phyloP scores from a whole-genome alignment of 2,113 vertebrate genomes.

The Embiotoca jacksoni region DNA sequence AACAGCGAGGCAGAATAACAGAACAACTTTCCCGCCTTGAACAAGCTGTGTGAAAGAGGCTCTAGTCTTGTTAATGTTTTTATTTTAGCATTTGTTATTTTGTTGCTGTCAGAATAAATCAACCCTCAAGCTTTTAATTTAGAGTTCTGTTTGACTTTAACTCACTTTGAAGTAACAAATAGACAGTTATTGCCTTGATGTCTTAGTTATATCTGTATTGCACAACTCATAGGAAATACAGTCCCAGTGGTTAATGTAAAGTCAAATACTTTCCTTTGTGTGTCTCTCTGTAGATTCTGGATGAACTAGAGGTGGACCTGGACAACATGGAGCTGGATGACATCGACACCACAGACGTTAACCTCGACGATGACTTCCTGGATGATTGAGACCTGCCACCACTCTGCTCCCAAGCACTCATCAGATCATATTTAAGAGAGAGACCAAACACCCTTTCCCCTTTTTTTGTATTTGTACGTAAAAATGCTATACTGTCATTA shows the following conservation, averaged over 20 bases:
- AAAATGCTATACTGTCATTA: constrained; percentile 66
- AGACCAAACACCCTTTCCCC: constrained; percentile 74
- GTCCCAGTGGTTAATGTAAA: background rate
- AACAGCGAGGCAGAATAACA: too few relatives aligned
- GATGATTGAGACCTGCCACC: constrained; percentile 66
- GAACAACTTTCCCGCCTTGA: too few relatives aligned
- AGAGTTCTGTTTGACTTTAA: too few relatives aligned
- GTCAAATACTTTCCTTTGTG: constrained; percentile 1
- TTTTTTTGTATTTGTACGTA: constrained; percentile 76
- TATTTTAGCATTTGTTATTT: too few relatives aligned
- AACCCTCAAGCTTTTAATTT: too few relatives aligned
- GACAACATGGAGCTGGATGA: constrained; percentile 98
- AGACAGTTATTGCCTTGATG: too few relatives aligned
- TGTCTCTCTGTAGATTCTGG: constrained; percentile 82
- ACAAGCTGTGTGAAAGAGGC: too few relatives aligned
- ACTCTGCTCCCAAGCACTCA: constrained; percentile 22
- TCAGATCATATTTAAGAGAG: constrained; percentile 75
- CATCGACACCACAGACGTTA: constrained; percentile 96
- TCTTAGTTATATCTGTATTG: too few relatives aligned
- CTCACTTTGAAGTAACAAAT: too few relatives aligned
- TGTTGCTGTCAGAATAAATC: too few relatives aligned
- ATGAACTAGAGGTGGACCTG: constrained; percentile 94
- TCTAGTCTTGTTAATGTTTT: too few relatives aligned
- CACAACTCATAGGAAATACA: too few relatives aligned
- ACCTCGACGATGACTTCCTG: constrained; percentile 95